A percentile compares a stretch with the other conserved stretches of the same genome.
Evolutionary conservation across 37 sponge, comb jelly and placozoan genomes (phyloP).

Genomic region (Chondrilla cf. caribensis): DNA sequence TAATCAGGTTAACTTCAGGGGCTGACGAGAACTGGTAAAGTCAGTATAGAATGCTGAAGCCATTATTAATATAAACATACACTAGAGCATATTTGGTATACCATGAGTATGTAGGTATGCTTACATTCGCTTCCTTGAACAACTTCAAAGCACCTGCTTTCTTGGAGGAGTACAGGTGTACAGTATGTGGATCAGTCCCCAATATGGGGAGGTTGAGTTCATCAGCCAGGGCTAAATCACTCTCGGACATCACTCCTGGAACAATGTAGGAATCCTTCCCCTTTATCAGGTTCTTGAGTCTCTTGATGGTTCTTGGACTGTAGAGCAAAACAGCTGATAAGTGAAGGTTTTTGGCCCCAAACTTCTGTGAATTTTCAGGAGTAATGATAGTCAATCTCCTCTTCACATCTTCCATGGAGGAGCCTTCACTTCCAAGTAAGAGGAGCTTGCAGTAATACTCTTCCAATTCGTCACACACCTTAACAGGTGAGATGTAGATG

Average conservation of each 20-base stretch:
- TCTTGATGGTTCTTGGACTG: constrained; percentile 57
- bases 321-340: constrained; percentile 80
- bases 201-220: constrained; percentile 71
- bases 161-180: constrained; percentile 65
- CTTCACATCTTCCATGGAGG: neutral
- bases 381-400: constrained; percentile 69
- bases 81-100: no score
- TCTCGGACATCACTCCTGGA: constrained; percentile 61
- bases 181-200: constrained; percentile 60
- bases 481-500: constrained; percentile 83
- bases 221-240: constrained; percentile 86
- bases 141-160: constrained; percentile 68
- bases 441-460: constrained; percentile 78
- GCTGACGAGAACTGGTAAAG: no score
- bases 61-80: no score
- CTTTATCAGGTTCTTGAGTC: constrained; percentile 65
- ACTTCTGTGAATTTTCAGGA: constrained; percentile 63
- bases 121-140: constrained; percentile 39
- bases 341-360: constrained; percentile 61
- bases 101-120: no score
- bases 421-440: constrained; percentile 35
- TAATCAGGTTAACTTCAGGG: no score
- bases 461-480: constrained; percentile 55
- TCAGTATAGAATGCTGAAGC: no score
- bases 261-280: constrained; percentile 81